phyloP scores from a whole-genome alignment of 2,888 invertebrate species.

The Torymus tubicola region DNA sequence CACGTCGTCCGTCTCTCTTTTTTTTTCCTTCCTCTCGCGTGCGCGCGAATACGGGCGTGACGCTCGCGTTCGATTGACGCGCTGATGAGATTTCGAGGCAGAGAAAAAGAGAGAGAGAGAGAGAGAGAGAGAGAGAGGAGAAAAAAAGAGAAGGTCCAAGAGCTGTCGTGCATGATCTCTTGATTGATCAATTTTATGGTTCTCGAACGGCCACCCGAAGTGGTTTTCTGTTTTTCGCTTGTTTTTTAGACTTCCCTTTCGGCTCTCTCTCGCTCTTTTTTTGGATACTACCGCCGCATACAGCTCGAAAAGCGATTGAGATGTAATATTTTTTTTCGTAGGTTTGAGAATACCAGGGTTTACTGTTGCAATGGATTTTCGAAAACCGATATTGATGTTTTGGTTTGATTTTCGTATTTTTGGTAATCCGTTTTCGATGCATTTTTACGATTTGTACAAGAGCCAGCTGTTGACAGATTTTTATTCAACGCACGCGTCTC shows the following conservation, averaged over 20 bases:
- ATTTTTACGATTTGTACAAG: too few species aligned
- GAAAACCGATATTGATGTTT: too few species aligned
- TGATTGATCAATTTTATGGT: slow-evolving; percentile 32
- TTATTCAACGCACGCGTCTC: too few species aligned
- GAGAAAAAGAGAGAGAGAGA: not conserved
- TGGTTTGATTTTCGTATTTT: too few species aligned
- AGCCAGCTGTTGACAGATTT: too few species aligned
- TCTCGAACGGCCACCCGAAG: slow-evolving; percentile 2
- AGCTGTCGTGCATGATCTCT: slow-evolving; percentile 13
- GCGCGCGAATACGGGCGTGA: not conserved
- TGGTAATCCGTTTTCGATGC: too few species aligned
- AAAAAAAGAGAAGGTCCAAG: not conserved
- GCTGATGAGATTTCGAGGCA: slow-evolving; percentile 42
- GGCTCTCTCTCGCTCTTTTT: too few species aligned
- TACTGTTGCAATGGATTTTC: too few species aligned
- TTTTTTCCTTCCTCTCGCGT: not conserved
- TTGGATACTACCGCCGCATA: too few species aligned
- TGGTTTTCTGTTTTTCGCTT: slow-evolving; percentile 10
- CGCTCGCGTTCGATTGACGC: slow-evolving; percentile 19
- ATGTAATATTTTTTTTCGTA: too few species aligned
- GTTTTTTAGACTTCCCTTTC: not conserved
- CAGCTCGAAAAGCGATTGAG: too few species aligned
- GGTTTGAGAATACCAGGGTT: too few species aligned
- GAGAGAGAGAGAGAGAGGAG: not conserved
- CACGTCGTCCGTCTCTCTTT: not conserved